These are phyloP conservation scores for Haemorhous mexicanus DNA, from an alignment of 2,113 vertebrate genomes.

Conservation along the genomic window DNA sequence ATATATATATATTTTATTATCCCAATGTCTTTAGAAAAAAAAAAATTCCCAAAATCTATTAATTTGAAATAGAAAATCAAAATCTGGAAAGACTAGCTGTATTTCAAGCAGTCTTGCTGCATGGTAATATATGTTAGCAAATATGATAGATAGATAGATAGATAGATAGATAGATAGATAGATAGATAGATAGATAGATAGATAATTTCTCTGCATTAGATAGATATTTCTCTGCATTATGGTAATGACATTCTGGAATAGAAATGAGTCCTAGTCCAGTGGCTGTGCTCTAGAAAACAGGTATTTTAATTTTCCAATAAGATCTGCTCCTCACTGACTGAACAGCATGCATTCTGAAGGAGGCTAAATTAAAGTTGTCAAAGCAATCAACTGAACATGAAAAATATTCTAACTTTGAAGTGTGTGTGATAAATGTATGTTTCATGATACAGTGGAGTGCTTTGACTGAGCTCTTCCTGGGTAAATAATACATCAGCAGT, in stretches of 20 bases:
- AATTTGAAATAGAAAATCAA: background rate
- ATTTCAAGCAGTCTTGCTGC: background rate
- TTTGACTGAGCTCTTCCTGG: background rate
- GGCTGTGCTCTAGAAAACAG: background rate
- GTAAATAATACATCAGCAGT: background rate
- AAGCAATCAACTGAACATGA: background rate
- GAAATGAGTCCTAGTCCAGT: background rate
- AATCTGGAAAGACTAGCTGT: background rate
- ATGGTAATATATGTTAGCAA: background rate
- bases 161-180: too few relatives aligned
- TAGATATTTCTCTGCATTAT: background rate
- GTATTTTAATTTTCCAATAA: background rate
- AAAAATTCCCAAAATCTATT: background rate
- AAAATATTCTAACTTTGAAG: background rate
- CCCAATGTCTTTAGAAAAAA: background rate
- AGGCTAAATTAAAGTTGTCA: background rate
- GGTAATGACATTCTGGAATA: background rate
- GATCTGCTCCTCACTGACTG: background rate
- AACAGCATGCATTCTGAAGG: background rate
- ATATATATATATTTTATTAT: background rate
- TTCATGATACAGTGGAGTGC: background rate
- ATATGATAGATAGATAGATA: background rate
- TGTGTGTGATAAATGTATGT: background rate
- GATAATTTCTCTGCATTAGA: too few relatives aligned
- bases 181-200: too few relatives aligned